Conservation (phyloP, 2,113 vertebrate genomes). For the Rhombomys opimus region DNA sequence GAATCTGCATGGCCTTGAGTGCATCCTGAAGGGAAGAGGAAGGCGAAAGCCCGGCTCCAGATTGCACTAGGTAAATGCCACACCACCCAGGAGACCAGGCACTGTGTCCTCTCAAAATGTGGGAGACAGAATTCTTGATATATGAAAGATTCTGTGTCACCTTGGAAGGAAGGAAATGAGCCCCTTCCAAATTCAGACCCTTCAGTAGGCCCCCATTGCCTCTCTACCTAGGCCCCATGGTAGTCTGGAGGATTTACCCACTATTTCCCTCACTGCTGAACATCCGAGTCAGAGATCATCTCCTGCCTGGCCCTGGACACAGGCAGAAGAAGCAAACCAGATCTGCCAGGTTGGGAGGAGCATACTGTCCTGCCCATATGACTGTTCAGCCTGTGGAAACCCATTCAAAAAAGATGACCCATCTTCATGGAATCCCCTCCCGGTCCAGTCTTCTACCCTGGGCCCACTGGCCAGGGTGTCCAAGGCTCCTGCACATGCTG, state of each 20-base stretch:
- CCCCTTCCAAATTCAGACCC: background rate
- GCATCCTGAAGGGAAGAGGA: background rate
- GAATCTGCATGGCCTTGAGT: background rate
- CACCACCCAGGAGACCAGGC: background rate
- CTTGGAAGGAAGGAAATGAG: background rate
- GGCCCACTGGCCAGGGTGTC: background rate
- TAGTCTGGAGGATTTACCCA: background rate
- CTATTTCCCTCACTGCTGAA: background rate
- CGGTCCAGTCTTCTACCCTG: background rate
- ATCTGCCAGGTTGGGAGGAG: background rate
- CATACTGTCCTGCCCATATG: background rate
- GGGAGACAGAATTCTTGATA: background rate
- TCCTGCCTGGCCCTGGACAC: background rate
- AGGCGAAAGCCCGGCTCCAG: background rate
- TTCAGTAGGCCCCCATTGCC: background rate
- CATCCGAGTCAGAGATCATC: background rate
- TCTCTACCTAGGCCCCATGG: background rate
- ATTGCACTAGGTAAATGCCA: background rate
- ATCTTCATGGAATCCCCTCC: background rate
- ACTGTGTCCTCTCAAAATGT: background rate
- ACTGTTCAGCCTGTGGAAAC: background rate
- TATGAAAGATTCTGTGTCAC: background rate
- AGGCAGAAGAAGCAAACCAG: background rate
- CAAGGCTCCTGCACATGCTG: background rate
- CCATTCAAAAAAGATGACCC: background rate